Conservation (phyloP, 2,113 vertebrate species). For the Calyptommatus sinebrachiatus region DNA sequence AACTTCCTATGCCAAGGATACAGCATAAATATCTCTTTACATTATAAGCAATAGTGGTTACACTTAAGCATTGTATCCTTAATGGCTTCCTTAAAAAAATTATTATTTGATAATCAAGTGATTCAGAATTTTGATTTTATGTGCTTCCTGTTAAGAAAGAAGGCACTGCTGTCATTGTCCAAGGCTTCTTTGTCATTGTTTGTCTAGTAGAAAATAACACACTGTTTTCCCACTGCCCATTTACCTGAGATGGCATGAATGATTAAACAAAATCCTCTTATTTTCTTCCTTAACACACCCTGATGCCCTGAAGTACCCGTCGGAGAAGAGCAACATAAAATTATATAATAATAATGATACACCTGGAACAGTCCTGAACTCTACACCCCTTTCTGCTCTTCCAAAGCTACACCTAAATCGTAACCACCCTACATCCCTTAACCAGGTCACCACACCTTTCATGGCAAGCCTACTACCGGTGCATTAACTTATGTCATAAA, state of each 20-base stretch:
- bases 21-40: background rate
- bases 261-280: background rate
- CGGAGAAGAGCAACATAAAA: background rate
- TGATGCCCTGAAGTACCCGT: background rate
- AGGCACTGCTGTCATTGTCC: background rate
- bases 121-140: background rate
- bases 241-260: background rate
- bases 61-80: background rate
- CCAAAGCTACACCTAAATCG: constrained; percentile 6
- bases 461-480: background rate
- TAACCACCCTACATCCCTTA: background rate
- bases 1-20: background rate
- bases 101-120: background rate
- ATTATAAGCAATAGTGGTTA: background rate
- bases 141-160: background rate
- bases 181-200: background rate
- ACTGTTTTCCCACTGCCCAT: background rate
- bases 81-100: background rate
- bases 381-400: constrained; percentile 19
- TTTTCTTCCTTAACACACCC: constrained; percentile 10
- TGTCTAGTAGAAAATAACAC: background rate
- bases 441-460: background rate
- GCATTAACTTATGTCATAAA: constrained; percentile 10
- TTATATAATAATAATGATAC: background rate
- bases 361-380: background rate